A percentile compares a stretch with the other conserved stretches of the same genome.
Evolutionary conservation across 2,797 vertebrate species (phyloP).

Genomic region (Thripadectes ignobilis): DNA sequence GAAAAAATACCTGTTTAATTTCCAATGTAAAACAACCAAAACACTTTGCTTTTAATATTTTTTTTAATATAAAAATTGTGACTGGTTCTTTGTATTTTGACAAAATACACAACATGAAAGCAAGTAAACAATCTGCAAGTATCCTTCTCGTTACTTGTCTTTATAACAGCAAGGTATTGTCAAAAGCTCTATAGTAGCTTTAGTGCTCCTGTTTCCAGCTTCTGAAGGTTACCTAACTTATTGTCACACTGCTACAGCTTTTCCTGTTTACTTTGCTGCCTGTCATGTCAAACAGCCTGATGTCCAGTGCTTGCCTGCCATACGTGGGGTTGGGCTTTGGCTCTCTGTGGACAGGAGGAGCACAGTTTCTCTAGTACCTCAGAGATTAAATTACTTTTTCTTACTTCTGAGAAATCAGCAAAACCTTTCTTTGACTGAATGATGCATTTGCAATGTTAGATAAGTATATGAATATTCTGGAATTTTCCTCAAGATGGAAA

Average conservation of each 20-base stretch:
- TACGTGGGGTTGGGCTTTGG: rapidly evolving
- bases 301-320: neutral
- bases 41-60: neutral
- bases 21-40: neutral
- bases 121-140: neutral
- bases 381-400: neutral
- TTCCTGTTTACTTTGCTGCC: neutral
- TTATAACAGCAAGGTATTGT: neutral
- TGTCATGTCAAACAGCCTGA: neutral
- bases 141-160: neutral
- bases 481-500: neutral
- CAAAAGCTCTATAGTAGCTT: neutral
- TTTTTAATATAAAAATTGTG: neutral
- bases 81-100: neutral
- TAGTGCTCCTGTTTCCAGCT: neutral
- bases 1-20: neutral
- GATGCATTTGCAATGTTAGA: neutral
- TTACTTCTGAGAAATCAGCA: neutral
- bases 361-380: neutral
- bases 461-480: neutral
- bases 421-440: neutral
- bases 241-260: neutral
- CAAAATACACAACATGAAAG: neutral
- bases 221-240: neutral
- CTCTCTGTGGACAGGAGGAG: neutral